phyloP scores from a whole-genome alignment of 2,797 vertebrate species.

The Eulemur coronatus region DNA sequence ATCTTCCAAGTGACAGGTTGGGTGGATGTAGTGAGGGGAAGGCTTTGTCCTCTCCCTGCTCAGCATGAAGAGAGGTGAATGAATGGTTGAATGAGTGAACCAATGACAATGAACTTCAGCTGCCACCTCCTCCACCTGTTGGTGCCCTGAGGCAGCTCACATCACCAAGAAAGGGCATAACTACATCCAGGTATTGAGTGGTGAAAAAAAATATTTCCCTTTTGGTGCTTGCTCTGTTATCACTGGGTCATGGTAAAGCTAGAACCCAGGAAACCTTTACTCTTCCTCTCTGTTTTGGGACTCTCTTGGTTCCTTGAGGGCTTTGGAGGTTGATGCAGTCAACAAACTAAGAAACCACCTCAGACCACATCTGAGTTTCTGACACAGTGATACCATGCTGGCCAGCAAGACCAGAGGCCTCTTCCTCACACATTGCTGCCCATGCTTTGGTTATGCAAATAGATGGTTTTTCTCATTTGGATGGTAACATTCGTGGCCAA shows the following conservation, averaged over 20 bases:
- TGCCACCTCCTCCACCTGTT: neutral
- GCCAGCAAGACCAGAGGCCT: accelerated
- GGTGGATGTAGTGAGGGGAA: accelerated
- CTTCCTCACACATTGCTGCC: neutral
- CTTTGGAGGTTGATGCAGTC: neutral
- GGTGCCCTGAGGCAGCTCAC: neutral
- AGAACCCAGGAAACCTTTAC: neutral
- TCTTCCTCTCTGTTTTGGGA: neutral
- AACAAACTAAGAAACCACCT: neutral
- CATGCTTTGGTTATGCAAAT: neutral
- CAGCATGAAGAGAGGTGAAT: neutral
- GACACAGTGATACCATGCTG: neutral
- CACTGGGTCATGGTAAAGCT: neutral
- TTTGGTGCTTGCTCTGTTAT: neutral
- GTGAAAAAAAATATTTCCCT: accelerated
- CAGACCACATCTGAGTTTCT: neutral
- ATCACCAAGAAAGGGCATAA: neutral
- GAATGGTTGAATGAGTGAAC: neutral
- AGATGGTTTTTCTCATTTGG: neutral
- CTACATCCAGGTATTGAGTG: neutral
- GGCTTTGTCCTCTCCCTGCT: neutral
- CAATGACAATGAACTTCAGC: neutral
- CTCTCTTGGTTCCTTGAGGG: neutral
- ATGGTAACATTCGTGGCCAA: neutral
- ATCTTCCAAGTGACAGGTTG: neutral